phyloP scores from a whole-genome alignment of 2,113 vertebrate species.

The Hemichromis elongatus region DNA sequence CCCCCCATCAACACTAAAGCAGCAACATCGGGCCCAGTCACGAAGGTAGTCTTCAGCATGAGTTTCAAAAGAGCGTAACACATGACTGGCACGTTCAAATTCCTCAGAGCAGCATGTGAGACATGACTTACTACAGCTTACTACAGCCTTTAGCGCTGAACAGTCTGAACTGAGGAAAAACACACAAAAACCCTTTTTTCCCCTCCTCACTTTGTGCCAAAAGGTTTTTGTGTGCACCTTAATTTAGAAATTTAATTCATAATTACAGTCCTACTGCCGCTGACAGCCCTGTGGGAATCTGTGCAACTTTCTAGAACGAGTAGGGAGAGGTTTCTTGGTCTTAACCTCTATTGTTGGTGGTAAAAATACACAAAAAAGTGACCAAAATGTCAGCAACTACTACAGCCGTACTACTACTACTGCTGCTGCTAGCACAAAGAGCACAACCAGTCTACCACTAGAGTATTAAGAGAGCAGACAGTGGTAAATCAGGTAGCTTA shows the following conservation, averaged over 20 bases:
- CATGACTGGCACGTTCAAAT: slow-evolving; percentile 59
- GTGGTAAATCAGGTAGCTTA: neutral
- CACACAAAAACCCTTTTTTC: neutral
- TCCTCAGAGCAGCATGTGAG: slow-evolving; percentile 55
- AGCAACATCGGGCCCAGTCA: neutral
- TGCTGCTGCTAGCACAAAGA: neutral
- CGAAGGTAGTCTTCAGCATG: neutral
- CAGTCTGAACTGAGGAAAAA: slow-evolving; percentile 19
- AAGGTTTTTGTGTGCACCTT: neutral
- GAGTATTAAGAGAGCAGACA: neutral
- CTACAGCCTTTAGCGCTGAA: neutral
- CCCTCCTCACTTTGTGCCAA: neutral
- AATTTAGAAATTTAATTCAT: neutral
- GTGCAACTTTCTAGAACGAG: neutral
- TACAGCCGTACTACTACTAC: neutral
- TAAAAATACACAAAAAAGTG: neutral
- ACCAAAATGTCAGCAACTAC: neutral
- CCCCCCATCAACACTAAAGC: neutral
- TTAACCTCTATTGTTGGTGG: neutral
- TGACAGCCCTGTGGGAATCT: neutral
- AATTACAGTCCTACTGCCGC: neutral
- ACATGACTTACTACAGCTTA: slow-evolving; percentile 45
- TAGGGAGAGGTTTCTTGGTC: neutral
- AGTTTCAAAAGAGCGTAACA: slow-evolving; percentile 8
- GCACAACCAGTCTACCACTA: neutral